Base-by-base conservation (phyloP, 2,888 invertebrate genomes). In the Cheilosia variabilis region DNA sequence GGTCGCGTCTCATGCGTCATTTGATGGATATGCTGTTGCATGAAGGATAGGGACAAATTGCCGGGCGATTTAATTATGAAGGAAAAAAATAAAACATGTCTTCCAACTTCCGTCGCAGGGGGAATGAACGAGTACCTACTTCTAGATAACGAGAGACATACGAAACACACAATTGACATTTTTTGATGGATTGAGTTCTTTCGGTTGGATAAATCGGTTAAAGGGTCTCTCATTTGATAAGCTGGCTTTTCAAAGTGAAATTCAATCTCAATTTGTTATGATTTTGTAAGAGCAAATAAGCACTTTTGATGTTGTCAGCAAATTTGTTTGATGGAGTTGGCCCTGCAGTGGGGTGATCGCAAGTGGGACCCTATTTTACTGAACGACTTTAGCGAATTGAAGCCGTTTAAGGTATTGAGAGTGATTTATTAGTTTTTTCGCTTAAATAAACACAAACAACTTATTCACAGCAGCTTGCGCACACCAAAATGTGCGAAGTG, bases 31-130 rank as follows among this genome's bases (percentile, higher is more conserved):
- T 43, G 76, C 52, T 60, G 43, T 52, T 58, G 17, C 52, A 22
- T 34, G 58, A 52, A 60, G 60, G 58, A 66, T 52, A 60, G 68
- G 68, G 34, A 76, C 76, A 76, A 66, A 68, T 68, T 76, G 43
- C 22, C 17, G 60, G 50, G 57, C 37, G 53, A 73, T 73, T 72
- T 72, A 50, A 71, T 73, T 55, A 63, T 47, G 37, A 7, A 17
- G 24, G 50, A 50, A 41, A 60, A 19, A 69, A 45, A 50, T n/a
- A 17, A 17, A 24, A 58, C 22, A 27, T 50, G n/a, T 45, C 31
- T 68, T 50, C 66, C 52, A 66, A 76, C 66, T 66, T 76, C 60
- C 76, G 76, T 60, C 19, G 22, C 31, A 68, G 43, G 57, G 57
- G 45, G n/a, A 31, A 17, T 17, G 17, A 6, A 24, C 4, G n/a